Conservation (phyloP, 2,888 invertebrate species). For the Drosophila ezoana region DNA sequence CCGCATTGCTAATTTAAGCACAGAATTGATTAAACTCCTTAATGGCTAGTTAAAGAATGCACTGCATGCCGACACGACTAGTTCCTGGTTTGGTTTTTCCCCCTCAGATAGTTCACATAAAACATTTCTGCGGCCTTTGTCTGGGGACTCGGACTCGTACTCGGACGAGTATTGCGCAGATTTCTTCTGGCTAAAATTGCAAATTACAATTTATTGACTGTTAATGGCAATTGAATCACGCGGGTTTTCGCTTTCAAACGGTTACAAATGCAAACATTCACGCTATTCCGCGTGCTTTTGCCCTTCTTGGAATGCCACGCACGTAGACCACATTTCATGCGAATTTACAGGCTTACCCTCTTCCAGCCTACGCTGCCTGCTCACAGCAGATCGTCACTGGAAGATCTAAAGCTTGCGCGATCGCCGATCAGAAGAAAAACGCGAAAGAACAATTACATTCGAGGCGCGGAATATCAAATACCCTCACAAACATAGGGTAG, state of each 20-base stretch:
- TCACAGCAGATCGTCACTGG: conserved; percentile 41
- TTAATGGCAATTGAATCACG: conserved; percentile 14
- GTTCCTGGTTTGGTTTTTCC: conserved; percentile 37
- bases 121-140: conserved; percentile 9
- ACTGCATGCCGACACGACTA: conserved; percentile 17
- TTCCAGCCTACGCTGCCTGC: not conserved
- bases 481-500: not conserved
- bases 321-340: conserved; percentile 68
- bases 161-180: conserved; percentile 9
- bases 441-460: not conserved
- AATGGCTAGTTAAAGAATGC: conserved; percentile 44
- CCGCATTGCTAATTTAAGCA: conserved; percentile 63
- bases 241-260: conserved; percentile 63
- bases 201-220: conserved; percentile 27
- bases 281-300: conserved; percentile 29
- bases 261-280: conserved; percentile 26
- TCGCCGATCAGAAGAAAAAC: conserved; percentile 17
- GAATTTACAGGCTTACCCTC: conserved; percentile 59
- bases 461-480: not conserved
- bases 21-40: conserved; percentile 38
- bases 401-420: conserved; percentile 51
- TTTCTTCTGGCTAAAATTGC: conserved; percentile 32
- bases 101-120: conserved; percentile 1
- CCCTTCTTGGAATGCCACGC: conserved; percentile 61
- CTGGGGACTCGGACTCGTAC: not conserved